Conservation (phyloP, 2,113 vertebrate genomes). For the Rhinolophus sinicus region DNA sequence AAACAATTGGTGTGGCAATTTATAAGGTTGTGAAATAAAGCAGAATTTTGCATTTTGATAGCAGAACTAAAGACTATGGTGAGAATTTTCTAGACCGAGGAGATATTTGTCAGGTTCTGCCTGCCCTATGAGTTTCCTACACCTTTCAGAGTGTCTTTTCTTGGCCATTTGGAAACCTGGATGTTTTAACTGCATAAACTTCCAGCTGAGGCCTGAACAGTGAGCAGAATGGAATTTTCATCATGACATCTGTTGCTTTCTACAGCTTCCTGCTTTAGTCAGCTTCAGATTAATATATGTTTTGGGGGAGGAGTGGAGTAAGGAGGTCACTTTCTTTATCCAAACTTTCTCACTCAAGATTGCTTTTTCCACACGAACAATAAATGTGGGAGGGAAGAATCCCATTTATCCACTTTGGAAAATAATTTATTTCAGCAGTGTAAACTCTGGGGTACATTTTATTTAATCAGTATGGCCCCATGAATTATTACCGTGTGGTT, state of each 20-base stretch:
- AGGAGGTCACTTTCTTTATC: constrained; percentile 28
- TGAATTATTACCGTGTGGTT: constrained; percentile 39
- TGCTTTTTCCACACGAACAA: constrained; percentile 45
- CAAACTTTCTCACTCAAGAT: constrained; percentile 48
- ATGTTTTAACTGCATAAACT: background rate
- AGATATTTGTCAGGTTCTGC: background rate
- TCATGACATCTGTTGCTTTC: constrained; percentile 26
- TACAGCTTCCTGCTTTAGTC: constrained; percentile 45
- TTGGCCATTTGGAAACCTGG: background rate
- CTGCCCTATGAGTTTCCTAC: background rate
- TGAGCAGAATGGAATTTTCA: constrained; percentile 4
- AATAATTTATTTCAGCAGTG: constrained; percentile 41
- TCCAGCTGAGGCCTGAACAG: background rate
- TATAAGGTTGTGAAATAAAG: background rate
- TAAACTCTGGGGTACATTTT: constrained; percentile 44
- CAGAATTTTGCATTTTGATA: background rate
- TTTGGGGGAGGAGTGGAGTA: background rate
- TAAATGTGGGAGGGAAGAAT: background rate
- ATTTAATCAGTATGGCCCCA: constrained; percentile 18
- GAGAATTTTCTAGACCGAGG: constrained; percentile 13
- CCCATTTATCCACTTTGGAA: constrained; percentile 18
- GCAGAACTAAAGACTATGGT: background rate
- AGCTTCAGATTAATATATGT: constrained; percentile 29
- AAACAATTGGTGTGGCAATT: background rate
- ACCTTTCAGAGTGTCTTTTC: background rate